Base-by-base conservation (phyloP, 1,140 invertebrate species). In the Stenopsyche tienmushanensis region DNA sequence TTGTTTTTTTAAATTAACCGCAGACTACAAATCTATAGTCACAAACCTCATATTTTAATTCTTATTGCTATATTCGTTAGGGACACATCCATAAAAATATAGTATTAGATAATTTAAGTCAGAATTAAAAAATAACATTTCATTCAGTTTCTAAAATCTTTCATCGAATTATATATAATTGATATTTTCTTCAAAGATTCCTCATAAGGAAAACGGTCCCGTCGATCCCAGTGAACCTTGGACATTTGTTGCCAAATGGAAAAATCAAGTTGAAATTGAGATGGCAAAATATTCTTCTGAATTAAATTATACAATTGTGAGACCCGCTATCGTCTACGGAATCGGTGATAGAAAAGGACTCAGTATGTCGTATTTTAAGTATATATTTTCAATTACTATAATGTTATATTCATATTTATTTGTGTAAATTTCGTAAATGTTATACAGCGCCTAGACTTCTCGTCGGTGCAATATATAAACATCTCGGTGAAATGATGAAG, bases 401-500 rank as follows among this genome's bases (percentile, higher is more conserved):
- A 42, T 42, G n/a, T 42, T 42, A 42, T 42, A 9, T 15, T 15
- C 18, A 15, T 3, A 1, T 21, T 21, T n/a, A 15, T 41, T 53
- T 50, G 50, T 69, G 29, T 34, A 55, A 34, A 17, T 34, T 55
- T 21, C 9, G 21, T 25, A 52, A 23, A 66, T 73, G 67, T 70
- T 72, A 74, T 77, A 44, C 75, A 93, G 91, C 89, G 72, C 91
- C 92, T 0, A 84, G 93, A 63, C 80, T 96, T 45, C 84, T 96
- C 17, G 87, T 94, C 72, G 92, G 91, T 54, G 89, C 89, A 45
- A 89, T 96, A 66, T 96, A 96, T 76, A 92, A 92, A 72, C 87
- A 94, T 76, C 81, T 94, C 2, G 85, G 86, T 45, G 91, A 96
- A 80, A 92, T 90, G 74, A 94, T 96, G 92, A 93, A 94, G 76